These are phyloP conservation scores for Eucidaris tribuloides DNA, from an alignment of 35 echinoderm and acorn worm genomes.

Conservation along the genomic window DNA sequence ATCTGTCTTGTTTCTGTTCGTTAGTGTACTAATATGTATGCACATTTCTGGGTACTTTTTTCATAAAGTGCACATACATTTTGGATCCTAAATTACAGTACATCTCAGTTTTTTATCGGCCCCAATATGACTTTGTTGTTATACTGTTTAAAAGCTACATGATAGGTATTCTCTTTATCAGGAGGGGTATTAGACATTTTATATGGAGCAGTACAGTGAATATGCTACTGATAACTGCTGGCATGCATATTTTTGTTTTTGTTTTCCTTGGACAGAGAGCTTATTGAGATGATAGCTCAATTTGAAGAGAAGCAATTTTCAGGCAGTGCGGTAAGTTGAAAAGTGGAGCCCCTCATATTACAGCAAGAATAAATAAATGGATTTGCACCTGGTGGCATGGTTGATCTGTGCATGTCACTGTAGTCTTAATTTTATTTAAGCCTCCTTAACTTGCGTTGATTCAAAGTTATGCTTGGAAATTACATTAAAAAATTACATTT, in stretches of 20 bases:
- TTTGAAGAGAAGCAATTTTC: constrained; percentile 93
- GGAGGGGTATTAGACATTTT: background rate
- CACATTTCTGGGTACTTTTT: too few species aligned
- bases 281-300: constrained; percentile 92
- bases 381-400: background rate
- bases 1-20: too few species aligned
- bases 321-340: constrained; percentile 79
- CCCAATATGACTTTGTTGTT: too few species aligned
- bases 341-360: background rate
- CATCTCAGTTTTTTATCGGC: too few species aligned
- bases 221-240: background rate
- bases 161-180: background rate
- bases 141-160: background rate
- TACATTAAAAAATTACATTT: too few species aligned
- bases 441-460: background rate
- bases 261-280: constrained; percentile 49
- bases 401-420: background rate
- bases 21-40: too few species aligned
- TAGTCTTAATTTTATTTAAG: background rate
- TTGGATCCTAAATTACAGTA: too few species aligned
- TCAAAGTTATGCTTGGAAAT: too few species aligned
- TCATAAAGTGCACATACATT: too few species aligned
- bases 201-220: background rate
- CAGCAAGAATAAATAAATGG: background rate
- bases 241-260: background rate